Percentiles rank a stretch among this genome's conserved stretches.
Evolutionary conservation across 1,140 invertebrate genomes (phyloP).

Genomic region (Portunus trituberculatus): DNA sequence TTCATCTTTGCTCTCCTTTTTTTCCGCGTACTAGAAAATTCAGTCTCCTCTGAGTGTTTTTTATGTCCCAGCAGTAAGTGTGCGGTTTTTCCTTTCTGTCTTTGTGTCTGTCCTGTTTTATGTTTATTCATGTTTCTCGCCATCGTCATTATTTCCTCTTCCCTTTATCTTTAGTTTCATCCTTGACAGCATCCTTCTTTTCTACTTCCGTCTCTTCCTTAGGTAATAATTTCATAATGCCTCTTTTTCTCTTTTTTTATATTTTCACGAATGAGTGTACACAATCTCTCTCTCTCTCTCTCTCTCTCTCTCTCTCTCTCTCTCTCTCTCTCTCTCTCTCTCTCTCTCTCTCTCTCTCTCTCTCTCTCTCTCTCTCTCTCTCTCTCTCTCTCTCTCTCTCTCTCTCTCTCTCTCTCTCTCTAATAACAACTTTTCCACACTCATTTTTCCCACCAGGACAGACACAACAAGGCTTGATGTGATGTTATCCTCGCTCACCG

Average conservation of each 20-base stretch:
- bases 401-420: conserved; percentile 17
- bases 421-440: no score
- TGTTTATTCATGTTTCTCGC: neutral
- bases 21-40: no score
- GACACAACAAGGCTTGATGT: no score
- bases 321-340: neutral
- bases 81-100: no score
- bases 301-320: neutral
- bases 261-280: no score
- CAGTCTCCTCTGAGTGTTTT: no score
- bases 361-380: neutral
- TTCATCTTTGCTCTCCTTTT: no score
- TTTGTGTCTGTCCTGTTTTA: no score
- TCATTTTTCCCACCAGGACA: no score
- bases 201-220: neutral
- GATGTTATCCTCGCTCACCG: no score
- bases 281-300: neutral
- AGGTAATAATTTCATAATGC: neutral
- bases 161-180: neutral
- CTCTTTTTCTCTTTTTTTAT: no score
- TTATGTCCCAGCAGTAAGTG: no score
- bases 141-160: neutral
- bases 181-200: neutral
- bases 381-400: neutral
- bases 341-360: neutral